A percentile compares a stretch with the other conserved stretches of the same genome.
phyloP scores from a whole-genome alignment of 2,888 invertebrate species.

The Coleophora flavipennella region DNA sequence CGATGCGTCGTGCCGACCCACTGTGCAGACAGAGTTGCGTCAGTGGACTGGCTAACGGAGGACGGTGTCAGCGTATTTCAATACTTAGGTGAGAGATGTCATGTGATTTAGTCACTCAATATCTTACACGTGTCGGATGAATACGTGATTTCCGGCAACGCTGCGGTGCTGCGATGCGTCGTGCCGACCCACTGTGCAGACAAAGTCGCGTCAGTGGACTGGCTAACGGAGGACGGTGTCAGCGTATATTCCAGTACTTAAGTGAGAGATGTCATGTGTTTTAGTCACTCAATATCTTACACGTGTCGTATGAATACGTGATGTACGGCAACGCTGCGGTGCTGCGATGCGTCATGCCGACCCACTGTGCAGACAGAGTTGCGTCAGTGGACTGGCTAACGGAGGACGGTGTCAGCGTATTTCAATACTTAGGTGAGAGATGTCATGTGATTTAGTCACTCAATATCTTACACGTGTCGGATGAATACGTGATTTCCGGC shows the following conservation, averaged over 20 bases:
- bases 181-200: constrained; percentile 91
- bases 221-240: constrained; percentile 88
- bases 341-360: too few species aligned
- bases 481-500: constrained; percentile 92
- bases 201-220: constrained; percentile 89
- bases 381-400: too few species aligned
- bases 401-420: too few species aligned
- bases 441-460: too few species aligned
- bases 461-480: constrained; percentile 91
- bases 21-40: constrained; percentile 89
- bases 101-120: too few species aligned
- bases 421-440: too few species aligned
- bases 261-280: too few species aligned
- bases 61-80: constrained; percentile 79
- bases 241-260: constrained; percentile 73
- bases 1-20: constrained; percentile 92
- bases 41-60: constrained; percentile 92
- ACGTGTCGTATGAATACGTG: too few species aligned
- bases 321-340: too few species aligned
- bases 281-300: too few species aligned
- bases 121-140: constrained; percentile 93
- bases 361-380: too few species aligned
- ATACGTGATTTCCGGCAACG: constrained; percentile 92
- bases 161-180: constrained; percentile 90
- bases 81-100: constrained; percentile 56